Conservation (phyloP, 2,113 vertebrate species). For the Nothoprocta perdicaria region DNA sequence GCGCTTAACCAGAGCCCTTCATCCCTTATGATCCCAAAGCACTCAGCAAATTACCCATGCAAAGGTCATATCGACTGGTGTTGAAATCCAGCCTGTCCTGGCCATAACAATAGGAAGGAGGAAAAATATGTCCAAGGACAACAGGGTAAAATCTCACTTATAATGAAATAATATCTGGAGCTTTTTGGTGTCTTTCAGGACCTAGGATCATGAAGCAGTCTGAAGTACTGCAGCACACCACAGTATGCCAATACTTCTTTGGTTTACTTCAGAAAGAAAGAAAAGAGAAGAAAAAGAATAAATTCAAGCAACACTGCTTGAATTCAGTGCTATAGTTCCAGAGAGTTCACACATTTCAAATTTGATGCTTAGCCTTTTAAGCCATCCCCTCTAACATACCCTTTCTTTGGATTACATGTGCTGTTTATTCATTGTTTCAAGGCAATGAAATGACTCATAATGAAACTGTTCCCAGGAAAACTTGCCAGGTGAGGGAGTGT, state of each 20-base stretch:
- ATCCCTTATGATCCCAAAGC: constrained; percentile 44
- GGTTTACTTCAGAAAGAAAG: not conserved
- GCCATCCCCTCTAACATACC: not conserved
- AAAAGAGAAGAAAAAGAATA: not conserved
- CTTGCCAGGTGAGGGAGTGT: constrained; percentile 55
- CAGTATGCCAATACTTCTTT: not conserved
- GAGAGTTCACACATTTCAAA: not conserved
- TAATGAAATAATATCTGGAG: not conserved
- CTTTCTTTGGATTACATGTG: constrained; percentile 64
- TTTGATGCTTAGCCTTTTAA: constrained; percentile 12
- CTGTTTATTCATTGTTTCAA: constrained; percentile 54
- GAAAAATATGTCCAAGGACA: constrained; percentile 28
- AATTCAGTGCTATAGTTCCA: not conserved
- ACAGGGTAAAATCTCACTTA: not conserved
- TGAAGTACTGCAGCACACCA: not conserved
- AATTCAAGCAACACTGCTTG: not conserved
- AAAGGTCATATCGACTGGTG: constrained; percentile 25
- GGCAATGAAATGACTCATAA: constrained; percentile 37
- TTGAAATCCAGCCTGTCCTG: not conserved
- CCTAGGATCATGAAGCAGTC: not conserved
- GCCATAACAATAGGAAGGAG: not conserved
- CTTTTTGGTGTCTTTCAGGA: not conserved
- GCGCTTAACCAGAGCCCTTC: not conserved
- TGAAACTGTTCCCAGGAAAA: constrained; percentile 45
- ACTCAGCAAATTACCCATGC: not conserved